These are phyloP conservation scores for Balanococcus diminutus DNA, from an alignment of 2,888 invertebrate genomes.

Conservation along the genomic window DNA sequence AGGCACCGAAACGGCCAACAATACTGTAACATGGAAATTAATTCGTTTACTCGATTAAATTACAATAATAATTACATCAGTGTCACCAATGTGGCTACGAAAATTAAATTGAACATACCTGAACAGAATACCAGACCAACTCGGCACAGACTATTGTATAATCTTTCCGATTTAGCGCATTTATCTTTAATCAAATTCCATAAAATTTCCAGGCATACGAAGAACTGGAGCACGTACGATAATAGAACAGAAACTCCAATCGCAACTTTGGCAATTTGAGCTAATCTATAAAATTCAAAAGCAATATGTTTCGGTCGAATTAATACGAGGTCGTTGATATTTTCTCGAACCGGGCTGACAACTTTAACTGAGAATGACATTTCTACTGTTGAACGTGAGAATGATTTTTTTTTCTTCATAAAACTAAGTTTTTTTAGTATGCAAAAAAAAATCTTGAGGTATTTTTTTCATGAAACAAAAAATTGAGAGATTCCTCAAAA, in stretches of 20 bases:
- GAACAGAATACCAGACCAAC: constrained; percentile 65
- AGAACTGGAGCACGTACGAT: constrained; percentile 95
- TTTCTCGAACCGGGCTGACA: no score
- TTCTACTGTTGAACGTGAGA: no score
- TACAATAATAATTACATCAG: background rate
- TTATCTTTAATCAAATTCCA: constrained; percentile 82
- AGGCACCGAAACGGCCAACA: constrained; percentile 84
- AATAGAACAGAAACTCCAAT: constrained; percentile 91
- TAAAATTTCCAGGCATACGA: constrained; percentile 90
- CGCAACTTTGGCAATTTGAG: constrained; percentile 82
- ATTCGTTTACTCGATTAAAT: background rate
- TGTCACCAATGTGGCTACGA: no score
- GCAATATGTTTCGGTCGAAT: background rate
- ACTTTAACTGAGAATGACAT: no score
- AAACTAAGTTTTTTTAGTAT: no score
- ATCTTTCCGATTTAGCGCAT: constrained; percentile 67
- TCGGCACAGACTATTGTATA: constrained; percentile 73
- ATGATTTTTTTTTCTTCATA: no score
- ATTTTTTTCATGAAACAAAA: no score
- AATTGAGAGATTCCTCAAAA: no score
- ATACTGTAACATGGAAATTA: constrained; percentile 63
- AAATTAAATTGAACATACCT: constrained; percentile 64
- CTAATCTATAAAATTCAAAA: constrained; percentile 69
- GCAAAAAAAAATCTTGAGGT: no score
- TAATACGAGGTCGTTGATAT: no score